These are phyloP conservation scores for Pararge aegeria DNA, from an alignment of 1,140 invertebrate genomes.

Conservation along the genomic window DNA sequence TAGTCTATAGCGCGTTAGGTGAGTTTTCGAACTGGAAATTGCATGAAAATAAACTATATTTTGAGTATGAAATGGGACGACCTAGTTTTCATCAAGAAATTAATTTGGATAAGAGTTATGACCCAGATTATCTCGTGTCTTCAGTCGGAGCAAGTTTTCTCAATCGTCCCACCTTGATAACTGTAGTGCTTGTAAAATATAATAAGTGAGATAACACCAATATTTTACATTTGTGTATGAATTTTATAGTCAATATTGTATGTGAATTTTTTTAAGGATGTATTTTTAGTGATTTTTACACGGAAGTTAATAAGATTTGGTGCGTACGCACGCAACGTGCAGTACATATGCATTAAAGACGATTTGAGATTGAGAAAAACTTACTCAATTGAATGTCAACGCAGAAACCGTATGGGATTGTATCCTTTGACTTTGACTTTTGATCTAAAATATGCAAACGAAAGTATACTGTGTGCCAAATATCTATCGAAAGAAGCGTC, in stretches of 20 bases:
- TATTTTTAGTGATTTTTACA: conserved; percentile 10
- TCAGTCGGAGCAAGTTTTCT: conserved; percentile 1
- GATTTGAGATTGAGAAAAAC: conserved; percentile 11
- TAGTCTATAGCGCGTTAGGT: not conserved
- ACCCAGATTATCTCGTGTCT: not conserved
- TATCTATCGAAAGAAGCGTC: conserved; percentile 40
- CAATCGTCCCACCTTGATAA: not conserved
- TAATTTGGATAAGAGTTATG: not conserved
- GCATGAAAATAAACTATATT: not conserved
- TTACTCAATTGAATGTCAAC: conserved; percentile 19
- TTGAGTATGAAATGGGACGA: conserved; percentile 43
- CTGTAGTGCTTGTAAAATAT: not conserved
- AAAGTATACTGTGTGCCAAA: conserved; percentile 51
- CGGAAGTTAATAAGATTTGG: not conserved
- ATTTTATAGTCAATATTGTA: conserved; percentile 19
- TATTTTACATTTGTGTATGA: conserved; percentile 15
- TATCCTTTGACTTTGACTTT: too few species aligned
- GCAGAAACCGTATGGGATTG: conserved; percentile 39
- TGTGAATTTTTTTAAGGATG: conserved; percentile 4
- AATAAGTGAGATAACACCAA: conserved; percentile 7
- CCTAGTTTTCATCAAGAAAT: conserved; percentile 27
- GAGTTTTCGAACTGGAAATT: not conserved
- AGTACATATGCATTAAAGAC: not conserved
- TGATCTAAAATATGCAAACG: conserved; percentile 36
- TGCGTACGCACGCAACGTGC: not conserved